Percentiles rank a stretch among this genome's conserved stretches.
phyloP scores from a whole-genome alignment of 2,888 invertebrate genomes.

The Cataglyphis altisquamis region DNA sequence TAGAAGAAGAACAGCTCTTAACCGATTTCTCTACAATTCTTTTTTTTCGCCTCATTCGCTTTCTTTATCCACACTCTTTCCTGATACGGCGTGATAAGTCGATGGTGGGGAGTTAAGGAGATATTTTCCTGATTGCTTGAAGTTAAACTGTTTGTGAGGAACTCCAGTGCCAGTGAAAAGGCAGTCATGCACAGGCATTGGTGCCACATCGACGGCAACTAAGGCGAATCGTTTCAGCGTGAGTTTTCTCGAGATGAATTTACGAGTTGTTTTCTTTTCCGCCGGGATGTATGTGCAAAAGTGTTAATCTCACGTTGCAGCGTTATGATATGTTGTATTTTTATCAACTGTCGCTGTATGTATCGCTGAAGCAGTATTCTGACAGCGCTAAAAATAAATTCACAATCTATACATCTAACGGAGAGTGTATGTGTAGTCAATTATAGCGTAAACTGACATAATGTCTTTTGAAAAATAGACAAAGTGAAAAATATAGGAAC shows the following conservation, averaged over 20 bases:
- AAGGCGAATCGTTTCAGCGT: not conserved
- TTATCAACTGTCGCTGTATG: not conserved
- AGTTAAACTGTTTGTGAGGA: slow-evolving; percentile 51
- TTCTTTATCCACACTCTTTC: not conserved
- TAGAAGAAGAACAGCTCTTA: not conserved
- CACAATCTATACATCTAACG: not conserved
- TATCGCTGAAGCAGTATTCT: not conserved
- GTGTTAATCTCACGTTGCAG: not conserved
- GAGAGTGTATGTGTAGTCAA: not conserved
- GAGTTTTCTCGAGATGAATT: not conserved
- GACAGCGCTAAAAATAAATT: slow-evolving; percentile 1
- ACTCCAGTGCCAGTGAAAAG: slow-evolving; percentile 64
- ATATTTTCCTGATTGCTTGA: slow-evolving; percentile 53
- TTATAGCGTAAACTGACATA: not conserved
- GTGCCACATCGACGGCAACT: not conserved
- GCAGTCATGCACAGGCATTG: slow-evolving; percentile 27
- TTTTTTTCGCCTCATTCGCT: not conserved
- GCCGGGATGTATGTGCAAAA: not conserved
- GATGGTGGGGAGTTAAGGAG: slow-evolving; percentile 45
- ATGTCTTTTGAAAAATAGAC: not conserved
- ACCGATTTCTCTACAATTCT: not conserved
- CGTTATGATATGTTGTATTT: not conserved
- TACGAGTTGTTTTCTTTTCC: not conserved
- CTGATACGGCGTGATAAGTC: not conserved
- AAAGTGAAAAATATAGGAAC: not conserved